phyloP scores from a whole-genome alignment of 2,888 invertebrate species.

The Rhynchonema sp. region DNA sequence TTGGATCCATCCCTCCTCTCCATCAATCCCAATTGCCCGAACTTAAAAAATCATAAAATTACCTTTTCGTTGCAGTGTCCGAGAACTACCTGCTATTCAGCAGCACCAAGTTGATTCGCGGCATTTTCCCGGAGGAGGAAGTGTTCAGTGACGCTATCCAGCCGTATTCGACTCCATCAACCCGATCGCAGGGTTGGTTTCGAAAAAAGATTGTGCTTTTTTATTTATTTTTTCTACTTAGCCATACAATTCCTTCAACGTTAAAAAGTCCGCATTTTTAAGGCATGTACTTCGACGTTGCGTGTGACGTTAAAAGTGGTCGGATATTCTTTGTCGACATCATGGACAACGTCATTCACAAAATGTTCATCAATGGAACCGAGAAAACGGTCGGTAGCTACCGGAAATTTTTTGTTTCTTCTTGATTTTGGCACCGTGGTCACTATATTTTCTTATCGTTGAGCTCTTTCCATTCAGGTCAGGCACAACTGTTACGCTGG shows the following conservation, averaged over 20 bases:
- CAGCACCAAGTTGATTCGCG: slow-evolving; percentile 58
- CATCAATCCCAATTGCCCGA: too few relatives aligned
- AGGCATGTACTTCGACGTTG: slow-evolving; percentile 75
- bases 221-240: too few relatives aligned
- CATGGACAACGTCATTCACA: slow-evolving; percentile 55
- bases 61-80: slow-evolving; percentile 8
- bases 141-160: not conserved
- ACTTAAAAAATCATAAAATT: too few relatives aligned
- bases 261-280: slow-evolving; percentile 76
- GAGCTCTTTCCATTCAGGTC: too few relatives aligned
- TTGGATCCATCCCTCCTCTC: too few relatives aligned
- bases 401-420: too few relatives aligned
- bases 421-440: too few relatives aligned
- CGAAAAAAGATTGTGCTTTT: too few relatives aligned
- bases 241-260: slow-evolving; percentile 67
- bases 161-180: not conserved
- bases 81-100: slow-evolving; percentile 24
- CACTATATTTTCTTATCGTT: too few relatives aligned
- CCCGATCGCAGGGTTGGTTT: not conserved
- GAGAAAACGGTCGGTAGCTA: too few relatives aligned
- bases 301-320: slow-evolving; percentile 36
- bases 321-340: slow-evolving; percentile 95
- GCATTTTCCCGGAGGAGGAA: slow-evolving; percentile 54
- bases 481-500: too few relatives aligned
- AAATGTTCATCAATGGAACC: slow-evolving; percentile 34